Conservation (phyloP, 2,888 invertebrate species). For the Apamea anceps region DNA sequence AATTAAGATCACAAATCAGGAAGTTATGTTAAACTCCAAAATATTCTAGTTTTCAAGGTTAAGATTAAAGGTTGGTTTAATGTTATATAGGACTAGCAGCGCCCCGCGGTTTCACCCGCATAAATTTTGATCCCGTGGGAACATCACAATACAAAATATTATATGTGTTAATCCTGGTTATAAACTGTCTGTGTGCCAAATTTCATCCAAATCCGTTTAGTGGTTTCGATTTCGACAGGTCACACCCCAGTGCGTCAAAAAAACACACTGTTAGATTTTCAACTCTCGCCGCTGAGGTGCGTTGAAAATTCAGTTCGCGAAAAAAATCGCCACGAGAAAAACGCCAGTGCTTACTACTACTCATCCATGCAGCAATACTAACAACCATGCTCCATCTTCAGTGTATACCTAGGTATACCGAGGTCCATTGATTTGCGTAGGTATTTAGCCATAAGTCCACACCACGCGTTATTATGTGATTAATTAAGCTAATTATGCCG, state of each 20-base stretch:
- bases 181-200: no score
- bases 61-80: background rate
- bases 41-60: background rate
- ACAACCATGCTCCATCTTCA: background rate
- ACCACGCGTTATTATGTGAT: conserved; percentile 31
- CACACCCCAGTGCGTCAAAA: no score
- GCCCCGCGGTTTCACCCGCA: no score
- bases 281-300: no score
- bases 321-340: background rate
- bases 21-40: background rate
- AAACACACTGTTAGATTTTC: no score
- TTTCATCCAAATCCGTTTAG: no score
- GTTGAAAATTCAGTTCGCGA: background rate
- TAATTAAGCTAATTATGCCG: conserved; percentile 39
- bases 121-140: no score
- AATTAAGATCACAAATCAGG: background rate
- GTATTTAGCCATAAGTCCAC: background rate
- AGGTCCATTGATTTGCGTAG: background rate
- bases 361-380: background rate
- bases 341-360: background rate
- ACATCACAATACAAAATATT: no score
- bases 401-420: background rate
- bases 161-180: no score
- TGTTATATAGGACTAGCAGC: background rate
- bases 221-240: no score